phyloP scores from a whole-genome alignment of 2,888 invertebrate species.

The Odontocolon sp. region DNA sequence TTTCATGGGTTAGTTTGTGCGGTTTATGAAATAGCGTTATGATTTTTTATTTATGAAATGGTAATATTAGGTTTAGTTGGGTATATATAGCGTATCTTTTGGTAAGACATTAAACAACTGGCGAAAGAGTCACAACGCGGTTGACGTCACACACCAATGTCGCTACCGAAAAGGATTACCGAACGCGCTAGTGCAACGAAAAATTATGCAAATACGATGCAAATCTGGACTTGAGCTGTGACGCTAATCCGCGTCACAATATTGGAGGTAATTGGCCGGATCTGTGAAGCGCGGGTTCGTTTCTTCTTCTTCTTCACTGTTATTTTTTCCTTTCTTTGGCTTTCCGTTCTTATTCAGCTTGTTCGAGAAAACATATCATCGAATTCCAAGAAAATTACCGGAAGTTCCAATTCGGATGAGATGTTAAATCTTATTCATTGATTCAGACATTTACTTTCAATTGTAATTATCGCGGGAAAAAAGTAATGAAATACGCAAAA shows the following conservation, averaged over 20 bases:
- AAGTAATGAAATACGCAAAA: too few relatives aligned
- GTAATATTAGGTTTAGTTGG: neutral
- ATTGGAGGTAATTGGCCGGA: slow-evolving; percentile 79
- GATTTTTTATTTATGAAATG: neutral
- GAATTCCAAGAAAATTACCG: neutral
- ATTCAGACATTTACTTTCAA: too few relatives aligned
- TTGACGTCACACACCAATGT: slow-evolving; percentile 32
- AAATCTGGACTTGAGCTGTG: slow-evolving; percentile 75
- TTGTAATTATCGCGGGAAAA: too few relatives aligned
- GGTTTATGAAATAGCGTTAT: neutral
- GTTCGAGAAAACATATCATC: neutral
- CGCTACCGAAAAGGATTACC: slow-evolving; percentile 61
- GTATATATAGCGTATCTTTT: neutral
- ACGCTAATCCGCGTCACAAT: slow-evolving; percentile 80
- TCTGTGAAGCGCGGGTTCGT: slow-evolving; percentile 49
- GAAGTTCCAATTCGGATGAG: neutral
- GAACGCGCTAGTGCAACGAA: slow-evolving; percentile 71
- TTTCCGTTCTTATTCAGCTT: slow-evolving; percentile 13
- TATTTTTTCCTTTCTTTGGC: slow-evolving; percentile 21
- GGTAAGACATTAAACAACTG: slow-evolving; percentile 3
- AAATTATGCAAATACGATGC: slow-evolving; percentile 80
- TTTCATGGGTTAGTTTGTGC: too few relatives aligned
- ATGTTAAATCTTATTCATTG: too few relatives aligned
- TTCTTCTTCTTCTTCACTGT: slow-evolving; percentile 63
- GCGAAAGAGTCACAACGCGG: slow-evolving; percentile 17